These are phyloP conservation scores for Neomonachus schauinslandi DNA, from an alignment of 2,113 vertebrate genomes.

Conservation along the genomic window DNA sequence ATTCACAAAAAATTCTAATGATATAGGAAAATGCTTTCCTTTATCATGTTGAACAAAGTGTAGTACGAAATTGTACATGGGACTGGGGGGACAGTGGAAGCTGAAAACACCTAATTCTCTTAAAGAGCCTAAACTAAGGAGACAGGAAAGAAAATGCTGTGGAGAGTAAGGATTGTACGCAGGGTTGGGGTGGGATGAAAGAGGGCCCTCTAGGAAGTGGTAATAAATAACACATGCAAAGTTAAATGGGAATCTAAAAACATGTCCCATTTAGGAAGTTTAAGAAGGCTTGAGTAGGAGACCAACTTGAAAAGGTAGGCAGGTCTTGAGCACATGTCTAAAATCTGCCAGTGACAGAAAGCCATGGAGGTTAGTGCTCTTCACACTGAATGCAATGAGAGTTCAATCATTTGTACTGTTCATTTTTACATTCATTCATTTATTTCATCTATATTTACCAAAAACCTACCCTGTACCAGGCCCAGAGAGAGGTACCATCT, in stretches of 20 bases:
- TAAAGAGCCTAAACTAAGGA: neutral
- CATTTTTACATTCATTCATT: neutral
- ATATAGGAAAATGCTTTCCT: neutral
- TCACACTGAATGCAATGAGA: neutral
- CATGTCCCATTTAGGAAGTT: neutral
- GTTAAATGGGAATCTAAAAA: neutral
- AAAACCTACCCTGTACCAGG: neutral
- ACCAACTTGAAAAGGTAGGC: neutral
- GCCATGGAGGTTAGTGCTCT: neutral
- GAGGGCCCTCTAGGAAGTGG: neutral
- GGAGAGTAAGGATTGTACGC: neutral
- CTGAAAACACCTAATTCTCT: neutral
- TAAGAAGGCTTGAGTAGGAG: neutral
- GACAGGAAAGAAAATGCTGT: neutral
- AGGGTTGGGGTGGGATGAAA: neutral
- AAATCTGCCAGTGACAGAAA: neutral
- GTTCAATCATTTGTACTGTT: neutral
- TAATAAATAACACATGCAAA: neutral
- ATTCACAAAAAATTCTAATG: neutral
- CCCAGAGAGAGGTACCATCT: neutral
- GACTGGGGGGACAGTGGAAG: neutral
- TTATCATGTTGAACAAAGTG: neutral
- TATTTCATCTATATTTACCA: neutral
- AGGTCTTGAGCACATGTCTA: neutral
- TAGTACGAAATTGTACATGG: neutral